Conservation (phyloP, 30 jellyfish, hydroid and myxozoan species). For the Aurelia sp. region DNA sequence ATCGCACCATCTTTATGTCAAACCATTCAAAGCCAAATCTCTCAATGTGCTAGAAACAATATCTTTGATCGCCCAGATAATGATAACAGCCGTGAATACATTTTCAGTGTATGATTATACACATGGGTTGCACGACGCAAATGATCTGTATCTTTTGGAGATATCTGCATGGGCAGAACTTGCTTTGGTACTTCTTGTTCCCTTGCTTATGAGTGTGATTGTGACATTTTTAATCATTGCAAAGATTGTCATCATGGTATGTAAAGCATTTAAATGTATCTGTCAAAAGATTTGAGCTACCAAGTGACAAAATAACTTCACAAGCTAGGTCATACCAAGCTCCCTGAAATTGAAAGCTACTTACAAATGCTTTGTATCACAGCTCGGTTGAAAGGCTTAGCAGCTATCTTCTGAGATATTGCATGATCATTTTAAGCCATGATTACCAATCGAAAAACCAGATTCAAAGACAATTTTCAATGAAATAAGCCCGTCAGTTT, state of each 20-base stretch:
- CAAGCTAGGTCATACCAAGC: too few species aligned
- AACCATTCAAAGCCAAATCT: slow-evolving; percentile 36
- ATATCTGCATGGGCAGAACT: slow-evolving; percentile 9
- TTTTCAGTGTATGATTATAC: slow-evolving; percentile 8
- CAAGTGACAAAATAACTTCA: too few species aligned
- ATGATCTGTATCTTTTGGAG: background rate
- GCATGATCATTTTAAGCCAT: too few species aligned
- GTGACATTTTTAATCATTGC: background rate
- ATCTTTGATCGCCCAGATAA: slow-evolving; percentile 35
- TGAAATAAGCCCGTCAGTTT: too few species aligned
- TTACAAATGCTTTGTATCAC: too few species aligned
- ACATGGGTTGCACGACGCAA: background rate
- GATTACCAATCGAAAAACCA: too few species aligned
- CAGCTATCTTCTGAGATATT: too few species aligned
- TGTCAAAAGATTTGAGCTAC: too few species aligned
- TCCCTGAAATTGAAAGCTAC: too few species aligned
- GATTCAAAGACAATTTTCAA: too few species aligned
- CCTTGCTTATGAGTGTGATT: background rate
- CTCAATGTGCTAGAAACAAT: slow-evolving; percentile 47
- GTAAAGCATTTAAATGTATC: too few species aligned
- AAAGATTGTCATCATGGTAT: background rate
- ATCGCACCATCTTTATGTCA: slow-evolving; percentile 10
- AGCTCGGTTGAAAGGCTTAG: too few species aligned
- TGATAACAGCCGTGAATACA: slow-evolving; percentile 13
- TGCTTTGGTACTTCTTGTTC: background rate